Conservation (phyloP, 2,113 vertebrate species). For the Paramormyrops kingsleyae region DNA sequence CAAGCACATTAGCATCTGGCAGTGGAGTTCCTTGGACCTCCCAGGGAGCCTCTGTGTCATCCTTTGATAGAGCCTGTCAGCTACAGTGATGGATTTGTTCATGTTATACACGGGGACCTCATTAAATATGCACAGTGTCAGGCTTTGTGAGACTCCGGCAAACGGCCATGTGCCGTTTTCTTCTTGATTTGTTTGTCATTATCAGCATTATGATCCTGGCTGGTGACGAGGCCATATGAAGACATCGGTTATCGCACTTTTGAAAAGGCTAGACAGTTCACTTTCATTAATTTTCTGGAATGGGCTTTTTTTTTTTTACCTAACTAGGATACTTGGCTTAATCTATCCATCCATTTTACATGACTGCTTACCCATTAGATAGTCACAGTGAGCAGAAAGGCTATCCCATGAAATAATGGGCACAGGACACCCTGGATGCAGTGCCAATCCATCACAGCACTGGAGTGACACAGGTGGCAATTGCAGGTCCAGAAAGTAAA, state of each 20-base stretch:
- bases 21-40: not conserved
- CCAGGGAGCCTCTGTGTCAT: not conserved
- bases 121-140: slow-evolving; percentile 3
- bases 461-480: not conserved
- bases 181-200: not conserved
- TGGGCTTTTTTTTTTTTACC: not conserved
- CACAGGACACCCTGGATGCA: not conserved
- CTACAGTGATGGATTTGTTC: not conserved
- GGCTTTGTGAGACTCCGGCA: not conserved
- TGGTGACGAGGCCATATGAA: not conserved
- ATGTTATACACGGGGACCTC: not conserved
- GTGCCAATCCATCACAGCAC: not conserved
- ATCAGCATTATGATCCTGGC: not conserved
- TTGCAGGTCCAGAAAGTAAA: too few relatives aligned
- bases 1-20: slow-evolving; percentile 4
- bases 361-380: not conserved
- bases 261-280: not conserved
- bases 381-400: not conserved
- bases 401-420: not conserved
- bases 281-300: not conserved
- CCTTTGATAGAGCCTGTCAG: not conserved
- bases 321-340: not conserved
- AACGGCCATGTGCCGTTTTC: not conserved
- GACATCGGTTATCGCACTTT: not conserved
- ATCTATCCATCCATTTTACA: not conserved